Evolutionary conservation across 2,888 invertebrate species (phyloP).

Genomic region (Busseola fusca): DNA sequence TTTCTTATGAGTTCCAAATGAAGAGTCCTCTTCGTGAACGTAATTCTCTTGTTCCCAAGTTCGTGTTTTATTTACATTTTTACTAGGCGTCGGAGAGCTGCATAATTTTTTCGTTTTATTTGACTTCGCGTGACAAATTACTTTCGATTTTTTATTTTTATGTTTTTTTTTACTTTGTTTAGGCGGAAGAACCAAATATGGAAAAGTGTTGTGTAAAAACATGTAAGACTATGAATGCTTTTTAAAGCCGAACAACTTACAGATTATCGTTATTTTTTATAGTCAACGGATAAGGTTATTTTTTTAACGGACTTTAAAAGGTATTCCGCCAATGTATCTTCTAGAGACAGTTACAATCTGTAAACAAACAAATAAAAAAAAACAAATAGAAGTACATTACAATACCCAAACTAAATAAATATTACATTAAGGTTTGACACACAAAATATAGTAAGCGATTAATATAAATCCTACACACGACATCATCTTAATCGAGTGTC

Average conservation of each 20-base stretch:
- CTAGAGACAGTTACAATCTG: slow-evolving; percentile 7
- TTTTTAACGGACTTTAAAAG: slow-evolving; percentile 11
- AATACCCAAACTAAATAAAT: slow-evolving; percentile 31
- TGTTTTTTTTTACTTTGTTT: background rate
- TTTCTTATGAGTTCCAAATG: slow-evolving; percentile 18
- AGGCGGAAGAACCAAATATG: background rate
- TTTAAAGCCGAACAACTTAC: slow-evolving; percentile 1
- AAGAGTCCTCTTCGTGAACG: slow-evolving; percentile 19
- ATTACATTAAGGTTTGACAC: slow-evolving; percentile 38
- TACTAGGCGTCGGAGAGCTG: background rate
- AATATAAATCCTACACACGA: slow-evolving; percentile 41
- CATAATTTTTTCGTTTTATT: background rate
- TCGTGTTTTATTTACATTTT: slow-evolving; percentile 39
- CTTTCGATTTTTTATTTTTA: background rate
- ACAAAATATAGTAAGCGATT: slow-evolving; percentile 41
- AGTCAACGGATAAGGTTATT: background rate
- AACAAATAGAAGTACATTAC: slow-evolving; percentile 33
- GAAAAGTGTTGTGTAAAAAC: background rate
- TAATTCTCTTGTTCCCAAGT: slow-evolving; percentile 11
- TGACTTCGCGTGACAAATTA: background rate
- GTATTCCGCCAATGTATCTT: slow-evolving; percentile 14
- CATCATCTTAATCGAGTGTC: slow-evolving; percentile 42
- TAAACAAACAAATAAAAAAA: no score
- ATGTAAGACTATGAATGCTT: background rate
- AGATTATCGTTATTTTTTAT: slow-evolving; percentile 10